Conservation (phyloP, 2,113 vertebrate genomes). For the Tetrao urogallus region DNA sequence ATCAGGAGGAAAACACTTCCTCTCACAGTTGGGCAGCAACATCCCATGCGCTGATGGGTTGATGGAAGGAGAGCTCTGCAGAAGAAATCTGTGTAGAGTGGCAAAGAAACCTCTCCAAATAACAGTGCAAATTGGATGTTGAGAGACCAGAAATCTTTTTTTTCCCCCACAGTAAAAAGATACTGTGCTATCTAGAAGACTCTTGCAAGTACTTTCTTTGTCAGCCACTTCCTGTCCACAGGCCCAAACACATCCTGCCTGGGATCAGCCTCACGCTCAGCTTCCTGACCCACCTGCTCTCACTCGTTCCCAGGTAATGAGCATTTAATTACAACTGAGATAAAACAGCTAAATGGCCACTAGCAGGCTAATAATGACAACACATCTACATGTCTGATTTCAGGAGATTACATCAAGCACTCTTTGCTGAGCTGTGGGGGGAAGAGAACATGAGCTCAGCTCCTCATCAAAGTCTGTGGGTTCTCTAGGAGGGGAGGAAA, state of each 20-base stretch:
- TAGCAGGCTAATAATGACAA: slow-evolving; percentile 24
- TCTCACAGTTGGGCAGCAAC: not conserved
- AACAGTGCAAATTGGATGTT: not conserved
- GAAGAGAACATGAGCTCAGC: not conserved
- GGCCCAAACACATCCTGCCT: not conserved
- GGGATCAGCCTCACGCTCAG: not conserved
- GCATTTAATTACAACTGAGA: slow-evolving; percentile 13
- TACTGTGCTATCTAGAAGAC: not conserved
- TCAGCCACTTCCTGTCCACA: not conserved
- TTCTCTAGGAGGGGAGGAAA: not conserved
- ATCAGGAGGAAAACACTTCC: not conserved
- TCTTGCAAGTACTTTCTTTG: not conserved
- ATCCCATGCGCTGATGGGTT: not conserved
- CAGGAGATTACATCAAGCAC: slow-evolving; percentile 39
- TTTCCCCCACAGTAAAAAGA: not conserved
- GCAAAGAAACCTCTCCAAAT: not conserved
- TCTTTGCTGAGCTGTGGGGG: rapidly evolving
- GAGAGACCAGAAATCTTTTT: not conserved
- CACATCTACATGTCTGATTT: not conserved
- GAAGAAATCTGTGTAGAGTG: not conserved
- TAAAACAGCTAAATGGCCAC: slow-evolving; percentile 21
- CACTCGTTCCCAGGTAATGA: slow-evolving; percentile 2
- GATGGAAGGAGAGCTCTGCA: not conserved
- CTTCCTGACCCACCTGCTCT: slow-evolving; percentile 31
- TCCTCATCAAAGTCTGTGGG: not conserved